These are phyloP conservation scores for Andrena chrysosceles DNA, from an alignment of 2,888 invertebrate species.

Conservation along the genomic window DNA sequence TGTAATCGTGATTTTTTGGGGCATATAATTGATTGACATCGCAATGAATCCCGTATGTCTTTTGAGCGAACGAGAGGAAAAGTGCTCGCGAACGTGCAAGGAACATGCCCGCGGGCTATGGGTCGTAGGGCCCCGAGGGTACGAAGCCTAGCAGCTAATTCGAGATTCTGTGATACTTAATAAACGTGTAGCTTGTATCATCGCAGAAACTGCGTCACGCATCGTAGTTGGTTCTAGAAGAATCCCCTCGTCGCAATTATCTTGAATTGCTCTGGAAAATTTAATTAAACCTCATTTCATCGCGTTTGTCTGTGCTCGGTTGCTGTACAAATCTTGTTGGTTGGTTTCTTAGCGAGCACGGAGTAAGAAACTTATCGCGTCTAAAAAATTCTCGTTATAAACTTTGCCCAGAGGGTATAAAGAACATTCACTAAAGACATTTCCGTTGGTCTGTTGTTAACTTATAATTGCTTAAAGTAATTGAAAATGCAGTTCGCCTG, in stretches of 20 bases:
- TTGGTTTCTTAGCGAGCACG: not conserved
- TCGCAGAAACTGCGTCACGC: slow-evolving; percentile 3
- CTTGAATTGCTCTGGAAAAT: slow-evolving; percentile 1
- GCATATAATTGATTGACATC: slow-evolving; percentile 20
- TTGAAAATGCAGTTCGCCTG: too few relatives aligned
- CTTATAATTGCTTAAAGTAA: too few relatives aligned
- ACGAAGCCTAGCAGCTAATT: slow-evolving; percentile 73
- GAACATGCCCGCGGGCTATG: slow-evolving; percentile 63
- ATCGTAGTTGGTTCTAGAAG: too few relatives aligned
- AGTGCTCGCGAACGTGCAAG: slow-evolving; percentile 20
- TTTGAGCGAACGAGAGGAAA: slow-evolving; percentile 34
- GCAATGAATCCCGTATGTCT: slow-evolving; percentile 17
- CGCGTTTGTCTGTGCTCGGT: not conserved
- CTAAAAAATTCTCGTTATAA: not conserved
- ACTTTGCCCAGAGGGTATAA: too few relatives aligned
- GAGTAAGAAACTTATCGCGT: not conserved
- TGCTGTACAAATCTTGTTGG: not conserved
- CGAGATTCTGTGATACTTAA: slow-evolving; percentile 60
- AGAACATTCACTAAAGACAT: too few relatives aligned
- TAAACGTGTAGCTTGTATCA: not conserved
- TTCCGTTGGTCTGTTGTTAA: too few relatives aligned
- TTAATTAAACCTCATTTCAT: not conserved
- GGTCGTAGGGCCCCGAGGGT: slow-evolving; percentile 62
- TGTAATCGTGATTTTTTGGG: slow-evolving; percentile 9
- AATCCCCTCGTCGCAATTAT: not conserved